A percentile compares a stretch with the other conserved stretches of the same genome.
These are phyloP conservation scores for Amiota mariae DNA, from an alignment of 2,888 invertebrate species.

Conservation along the genomic window DNA sequence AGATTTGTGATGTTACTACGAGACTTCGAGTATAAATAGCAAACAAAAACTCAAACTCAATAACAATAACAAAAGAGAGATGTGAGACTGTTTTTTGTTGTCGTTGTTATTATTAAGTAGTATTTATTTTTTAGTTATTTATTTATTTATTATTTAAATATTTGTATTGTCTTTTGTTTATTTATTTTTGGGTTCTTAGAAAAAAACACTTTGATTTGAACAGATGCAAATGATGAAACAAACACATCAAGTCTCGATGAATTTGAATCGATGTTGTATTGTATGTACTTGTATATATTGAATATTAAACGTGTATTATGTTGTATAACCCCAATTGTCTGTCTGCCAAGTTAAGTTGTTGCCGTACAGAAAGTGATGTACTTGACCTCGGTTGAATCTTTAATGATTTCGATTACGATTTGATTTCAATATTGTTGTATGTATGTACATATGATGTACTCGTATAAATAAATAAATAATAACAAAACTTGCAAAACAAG, in stretches of 20 bases:
- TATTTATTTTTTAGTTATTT: slow-evolving; percentile 19
- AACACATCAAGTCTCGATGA: too few species aligned
- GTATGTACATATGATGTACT: too few species aligned
- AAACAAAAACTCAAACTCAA: background rate
- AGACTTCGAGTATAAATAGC: background rate
- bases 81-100: background rate
- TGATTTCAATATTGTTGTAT: background rate
- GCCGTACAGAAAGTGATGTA: background rate
- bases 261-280: too few species aligned
- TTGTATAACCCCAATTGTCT: too few species aligned
- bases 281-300: too few species aligned
- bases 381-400: too few species aligned
- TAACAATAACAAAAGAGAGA: slow-evolving; percentile 1
- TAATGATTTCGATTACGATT: background rate
- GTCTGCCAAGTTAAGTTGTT: background rate
- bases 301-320: too few species aligned
- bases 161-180: slow-evolving; percentile 27
- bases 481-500: too few species aligned
- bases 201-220: too few species aligned
- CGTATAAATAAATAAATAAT: too few species aligned
- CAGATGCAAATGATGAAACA: too few species aligned
- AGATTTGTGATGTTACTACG: background rate
- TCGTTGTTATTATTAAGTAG: background rate
- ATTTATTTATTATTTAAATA: slow-evolving; percentile 27
- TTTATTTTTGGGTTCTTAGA: slow-evolving; percentile 11